Conservation (phyloP, 2,113 vertebrate species). For the Hiodon alosoides region DNA sequence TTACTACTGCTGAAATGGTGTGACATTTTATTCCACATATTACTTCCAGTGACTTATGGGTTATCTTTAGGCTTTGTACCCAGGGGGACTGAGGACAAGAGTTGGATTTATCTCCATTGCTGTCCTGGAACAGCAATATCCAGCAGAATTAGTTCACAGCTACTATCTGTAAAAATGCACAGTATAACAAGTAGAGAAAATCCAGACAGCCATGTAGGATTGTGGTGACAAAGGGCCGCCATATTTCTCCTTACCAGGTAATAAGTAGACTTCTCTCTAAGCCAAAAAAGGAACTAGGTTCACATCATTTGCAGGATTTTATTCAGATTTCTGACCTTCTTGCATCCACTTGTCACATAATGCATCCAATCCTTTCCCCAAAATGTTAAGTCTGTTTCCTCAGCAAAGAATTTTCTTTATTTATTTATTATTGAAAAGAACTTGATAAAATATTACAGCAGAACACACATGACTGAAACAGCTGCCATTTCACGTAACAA, state of each 20-base stretch:
- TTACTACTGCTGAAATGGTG: no score
- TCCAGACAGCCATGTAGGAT: background rate
- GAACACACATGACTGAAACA: constrained; percentile 70
- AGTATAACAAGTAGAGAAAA: background rate
- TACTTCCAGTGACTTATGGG: no score
- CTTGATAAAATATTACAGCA: constrained; percentile 70
- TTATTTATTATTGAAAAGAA: constrained; percentile 66
- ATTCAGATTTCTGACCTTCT: background rate
- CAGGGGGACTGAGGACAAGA: no score
- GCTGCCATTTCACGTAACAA: constrained; percentile 75
- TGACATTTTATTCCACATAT: no score
- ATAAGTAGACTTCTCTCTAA: background rate
- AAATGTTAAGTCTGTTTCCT: constrained; percentile 41
- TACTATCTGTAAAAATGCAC: background rate
- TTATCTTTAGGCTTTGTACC: no score
- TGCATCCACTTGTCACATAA: background rate
- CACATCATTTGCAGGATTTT: background rate
- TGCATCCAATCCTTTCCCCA: constrained; percentile 3
- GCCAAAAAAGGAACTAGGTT: background rate
- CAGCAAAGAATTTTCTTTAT: constrained; percentile 55
- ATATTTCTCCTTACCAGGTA: background rate
- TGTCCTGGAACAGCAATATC: no score
- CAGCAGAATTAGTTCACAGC: background rate
- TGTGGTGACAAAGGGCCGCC: background rate
- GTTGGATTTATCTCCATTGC: no score